phyloP scores from a whole-genome alignment of 1,140 invertebrate genomes.

The Nephila pilipes region DNA sequence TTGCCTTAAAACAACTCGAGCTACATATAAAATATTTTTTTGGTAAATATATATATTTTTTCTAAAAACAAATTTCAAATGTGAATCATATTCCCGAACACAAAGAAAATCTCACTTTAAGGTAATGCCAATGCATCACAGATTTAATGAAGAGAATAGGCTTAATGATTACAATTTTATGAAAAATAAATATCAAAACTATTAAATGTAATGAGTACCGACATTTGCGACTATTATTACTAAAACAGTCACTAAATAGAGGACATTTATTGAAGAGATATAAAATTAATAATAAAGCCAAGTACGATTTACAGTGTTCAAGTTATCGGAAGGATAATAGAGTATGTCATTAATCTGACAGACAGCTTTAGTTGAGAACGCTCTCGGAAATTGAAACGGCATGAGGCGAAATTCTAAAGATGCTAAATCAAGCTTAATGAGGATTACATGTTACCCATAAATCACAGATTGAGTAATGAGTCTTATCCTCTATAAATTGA shows the following conservation, averaged over 20 bases:
- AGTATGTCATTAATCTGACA: conserved; percentile 28
- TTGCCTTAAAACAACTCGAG: no score
- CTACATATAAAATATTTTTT: no score
- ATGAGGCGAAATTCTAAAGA: conserved; percentile 20
- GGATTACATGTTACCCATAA: conserved; percentile 30
- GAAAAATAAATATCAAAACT: no score
- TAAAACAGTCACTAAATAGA: not conserved
- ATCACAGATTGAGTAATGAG: conserved; percentile 11
- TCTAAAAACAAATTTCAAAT: no score
- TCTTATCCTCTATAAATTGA: not conserved
- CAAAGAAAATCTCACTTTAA: no score
- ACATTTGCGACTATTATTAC: no score
- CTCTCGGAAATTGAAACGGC: conserved; percentile 20
- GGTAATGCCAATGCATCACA: no score
- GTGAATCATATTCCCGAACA: no score
- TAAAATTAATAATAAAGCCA: conserved; percentile 16
- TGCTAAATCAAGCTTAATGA: conserved; percentile 45
- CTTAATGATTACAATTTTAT: no score
- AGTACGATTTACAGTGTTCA: conserved; percentile 10
- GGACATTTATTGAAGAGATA: not conserved
- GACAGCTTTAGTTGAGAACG: conserved; percentile 10
- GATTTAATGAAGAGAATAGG: no score
- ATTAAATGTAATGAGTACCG: no score
- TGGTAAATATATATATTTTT: no score
- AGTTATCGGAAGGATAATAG: not conserved